These are phyloP conservation scores for Cotesia typhae DNA, from an alignment of 1,140 invertebrate species.

Conservation along the genomic window DNA sequence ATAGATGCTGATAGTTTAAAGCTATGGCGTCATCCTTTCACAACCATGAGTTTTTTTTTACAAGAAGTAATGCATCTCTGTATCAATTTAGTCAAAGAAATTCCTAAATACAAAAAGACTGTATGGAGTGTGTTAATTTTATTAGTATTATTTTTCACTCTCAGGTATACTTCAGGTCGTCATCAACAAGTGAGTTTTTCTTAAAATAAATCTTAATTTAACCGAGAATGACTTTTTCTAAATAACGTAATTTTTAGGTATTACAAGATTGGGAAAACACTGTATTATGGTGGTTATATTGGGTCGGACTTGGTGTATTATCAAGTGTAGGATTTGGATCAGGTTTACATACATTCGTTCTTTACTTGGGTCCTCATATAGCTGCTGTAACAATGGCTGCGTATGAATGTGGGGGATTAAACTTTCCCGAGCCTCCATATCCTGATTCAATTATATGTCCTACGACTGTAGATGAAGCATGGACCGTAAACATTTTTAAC, in stretches of 20 bases:
- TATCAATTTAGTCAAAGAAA: slow-evolving; percentile 68
- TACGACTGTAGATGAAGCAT: slow-evolving; percentile 68
- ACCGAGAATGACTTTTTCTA: slow-evolving; percentile 42
- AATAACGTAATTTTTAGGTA: slow-evolving; percentile 59
- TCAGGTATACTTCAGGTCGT: slow-evolving; percentile 67
- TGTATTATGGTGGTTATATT: slow-evolving; percentile 86
- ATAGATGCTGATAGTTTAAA: slow-evolving; percentile 75
- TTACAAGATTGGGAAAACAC: slow-evolving; percentile 67
- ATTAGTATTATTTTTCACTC: slow-evolving; percentile 59
- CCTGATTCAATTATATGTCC: slow-evolving; percentile 89
- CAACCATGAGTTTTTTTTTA: slow-evolving; percentile 85
- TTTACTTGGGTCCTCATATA: slow-evolving; percentile 94
- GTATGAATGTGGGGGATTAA: slow-evolving; percentile 93
- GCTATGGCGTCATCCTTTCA: slow-evolving; percentile 86
- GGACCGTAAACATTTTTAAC: slow-evolving; percentile 76
- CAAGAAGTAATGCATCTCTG: slow-evolving; percentile 76
- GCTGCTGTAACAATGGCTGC: slow-evolving; percentile 96
- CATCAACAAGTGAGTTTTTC: slow-evolving; percentile 67
- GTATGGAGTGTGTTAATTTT: slow-evolving; percentile 60
- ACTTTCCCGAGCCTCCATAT: slow-evolving; percentile 94
- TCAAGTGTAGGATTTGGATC: slow-evolving; percentile 98
- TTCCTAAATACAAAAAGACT: slow-evolving; percentile 55
- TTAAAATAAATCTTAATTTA: slow-evolving; percentile 25
- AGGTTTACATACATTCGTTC: slow-evolving; percentile 96
- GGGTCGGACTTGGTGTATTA: slow-evolving; percentile 93